phyloP scores from a whole-genome alignment of 2,797 vertebrate species.

The Rhyacichthys aspro region DNA sequence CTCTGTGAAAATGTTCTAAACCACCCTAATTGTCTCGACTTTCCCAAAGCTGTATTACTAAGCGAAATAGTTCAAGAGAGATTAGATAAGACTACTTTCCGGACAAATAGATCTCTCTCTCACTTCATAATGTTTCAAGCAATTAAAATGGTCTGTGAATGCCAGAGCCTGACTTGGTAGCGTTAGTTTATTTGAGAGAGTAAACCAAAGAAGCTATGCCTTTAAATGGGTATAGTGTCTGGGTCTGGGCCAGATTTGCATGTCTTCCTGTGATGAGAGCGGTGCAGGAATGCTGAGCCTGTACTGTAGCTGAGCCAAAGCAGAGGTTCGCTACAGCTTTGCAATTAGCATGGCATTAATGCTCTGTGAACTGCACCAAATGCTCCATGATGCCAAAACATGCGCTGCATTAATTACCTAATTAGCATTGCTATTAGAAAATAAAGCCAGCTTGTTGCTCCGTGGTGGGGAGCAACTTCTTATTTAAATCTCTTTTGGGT shows the following conservation, averaged over 20 bases:
- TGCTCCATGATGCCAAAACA: constrained; percentile 55
- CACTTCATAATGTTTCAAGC: constrained; percentile 55
- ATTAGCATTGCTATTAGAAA: constrained; percentile 55
- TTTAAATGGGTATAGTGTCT: constrained; percentile 31
- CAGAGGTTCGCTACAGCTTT: constrained; percentile 29
- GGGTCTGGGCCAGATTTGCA: constrained; percentile 55
- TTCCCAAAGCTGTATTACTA: constrained; percentile 50
- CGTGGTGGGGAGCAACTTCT: constrained; percentile 36
- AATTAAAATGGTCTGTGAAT: constrained; percentile 57
- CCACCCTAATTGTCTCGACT: constrained; percentile 59
- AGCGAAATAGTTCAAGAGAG: constrained; percentile 53
- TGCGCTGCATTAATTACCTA: constrained; percentile 58
- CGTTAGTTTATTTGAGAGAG: constrained; percentile 50
- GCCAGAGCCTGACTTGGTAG: constrained; percentile 45
- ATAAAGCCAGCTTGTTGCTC: constrained; percentile 24
- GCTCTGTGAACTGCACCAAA: constrained; percentile 45
- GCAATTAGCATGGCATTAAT: constrained; percentile 56
- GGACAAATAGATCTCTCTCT: constrained; percentile 54
- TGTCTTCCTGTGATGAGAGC: constrained; percentile 40
- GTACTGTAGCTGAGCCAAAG: constrained; percentile 34
- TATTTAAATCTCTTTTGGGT: constrained; percentile 25
- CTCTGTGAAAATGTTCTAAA: constrained; percentile 47
- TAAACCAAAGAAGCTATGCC: constrained; percentile 33
- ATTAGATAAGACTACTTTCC: constrained; percentile 67
- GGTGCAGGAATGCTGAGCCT: constrained; percentile 22